Evolutionary conservation across 2,888 invertebrate genomes (phyloP).

Genomic region (Aporophyla nigra): DNA sequence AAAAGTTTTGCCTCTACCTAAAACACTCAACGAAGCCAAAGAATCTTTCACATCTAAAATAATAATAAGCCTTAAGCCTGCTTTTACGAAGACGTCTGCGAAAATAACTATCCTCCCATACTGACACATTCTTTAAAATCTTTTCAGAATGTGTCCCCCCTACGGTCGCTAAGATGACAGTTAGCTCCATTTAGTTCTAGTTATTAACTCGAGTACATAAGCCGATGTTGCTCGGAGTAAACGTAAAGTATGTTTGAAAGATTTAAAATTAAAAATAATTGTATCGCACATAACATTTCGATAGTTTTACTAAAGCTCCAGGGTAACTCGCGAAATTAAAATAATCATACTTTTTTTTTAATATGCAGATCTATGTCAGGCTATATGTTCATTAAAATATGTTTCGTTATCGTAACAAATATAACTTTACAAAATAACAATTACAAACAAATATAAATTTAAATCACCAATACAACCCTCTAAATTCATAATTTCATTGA

Average conservation of each 20-base stretch:
- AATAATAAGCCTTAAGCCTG: neutral
- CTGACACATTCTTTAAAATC: neutral
- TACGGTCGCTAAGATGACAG: conserved; percentile 5
- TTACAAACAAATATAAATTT: no score
- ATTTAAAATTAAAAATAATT: no score
- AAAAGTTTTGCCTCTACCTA: no score
- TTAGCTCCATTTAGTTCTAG: conserved; percentile 22
- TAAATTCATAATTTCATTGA: no score
- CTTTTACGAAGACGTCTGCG: neutral
- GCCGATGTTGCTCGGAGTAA: neutral
- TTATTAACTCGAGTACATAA: conserved; percentile 27
- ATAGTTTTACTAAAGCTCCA: neutral
- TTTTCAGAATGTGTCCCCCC: neutral
- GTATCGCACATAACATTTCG: neutral
- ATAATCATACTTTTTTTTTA: no score
- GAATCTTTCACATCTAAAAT: neutral
- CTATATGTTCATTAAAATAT: no score
- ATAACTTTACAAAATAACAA: no score
- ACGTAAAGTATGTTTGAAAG: neutral
- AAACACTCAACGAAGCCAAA: no score
- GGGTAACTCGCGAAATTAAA: no score
- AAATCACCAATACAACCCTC: no score
- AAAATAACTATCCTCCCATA: neutral
- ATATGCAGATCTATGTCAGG: no score
- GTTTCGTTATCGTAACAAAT: no score